phyloP scores from a whole-genome alignment of 2,113 vertebrate genomes.

The Corydoras maculifer region DNA sequence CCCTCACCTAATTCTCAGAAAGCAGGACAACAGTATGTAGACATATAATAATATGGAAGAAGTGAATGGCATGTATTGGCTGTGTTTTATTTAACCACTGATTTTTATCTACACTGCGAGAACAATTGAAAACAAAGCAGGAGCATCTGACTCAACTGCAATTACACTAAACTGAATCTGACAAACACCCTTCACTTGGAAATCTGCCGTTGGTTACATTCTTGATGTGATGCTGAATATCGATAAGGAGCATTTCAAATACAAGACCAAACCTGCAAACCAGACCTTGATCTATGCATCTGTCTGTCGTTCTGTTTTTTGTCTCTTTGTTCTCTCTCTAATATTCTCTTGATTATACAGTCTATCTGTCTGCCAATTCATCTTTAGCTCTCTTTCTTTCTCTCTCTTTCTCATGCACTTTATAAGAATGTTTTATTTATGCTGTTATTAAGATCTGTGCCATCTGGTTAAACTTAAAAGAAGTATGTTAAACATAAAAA shows the following conservation, averaged over 20 bases:
- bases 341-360: background rate
- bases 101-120: too few species aligned
- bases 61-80: conserved; percentile 14
- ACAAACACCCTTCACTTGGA: conserved; percentile 22
- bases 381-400: background rate
- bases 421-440: background rate
- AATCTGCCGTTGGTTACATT: conserved; percentile 10
- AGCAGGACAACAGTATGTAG: too few species aligned
- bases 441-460: too few species aligned
- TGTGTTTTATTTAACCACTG: too few species aligned
- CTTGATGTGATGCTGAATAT: conserved; percentile 21
- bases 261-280: conserved; percentile 1
- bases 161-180: conserved; percentile 28
- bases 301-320: background rate
- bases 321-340: background rate
- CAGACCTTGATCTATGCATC: background rate
- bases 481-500: too few species aligned
- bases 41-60: too few species aligned
- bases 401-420: background rate
- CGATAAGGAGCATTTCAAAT: conserved; percentile 14
- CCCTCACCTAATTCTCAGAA: too few species aligned
- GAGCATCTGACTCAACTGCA: conserved; percentile 16
- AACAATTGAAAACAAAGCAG: conserved; percentile 5
- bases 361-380: background rate
- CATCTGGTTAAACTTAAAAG: too few species aligned